Evolutionary conservation across 1,140 invertebrate species (phyloP).

Genomic region (Drosophila kanapiae): DNA sequence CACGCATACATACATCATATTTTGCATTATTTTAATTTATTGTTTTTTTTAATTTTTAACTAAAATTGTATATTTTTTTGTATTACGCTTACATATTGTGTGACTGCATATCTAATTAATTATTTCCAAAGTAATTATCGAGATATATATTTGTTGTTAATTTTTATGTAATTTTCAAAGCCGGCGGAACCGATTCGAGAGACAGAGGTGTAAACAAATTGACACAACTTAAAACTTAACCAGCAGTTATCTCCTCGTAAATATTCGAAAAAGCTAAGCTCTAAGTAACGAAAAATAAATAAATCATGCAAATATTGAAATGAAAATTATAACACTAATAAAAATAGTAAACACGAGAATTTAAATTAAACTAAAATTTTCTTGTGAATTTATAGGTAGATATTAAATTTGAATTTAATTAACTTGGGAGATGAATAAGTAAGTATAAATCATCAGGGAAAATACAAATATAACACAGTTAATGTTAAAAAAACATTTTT

Average conservation of each 20-base stretch:
- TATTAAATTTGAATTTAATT: conserved; percentile 1
- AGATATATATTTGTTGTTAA: conserved; percentile 86
- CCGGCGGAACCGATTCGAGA: conserved; percentile 91
- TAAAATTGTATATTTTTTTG: conserved; percentile 43
- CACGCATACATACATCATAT: conserved; percentile 3
- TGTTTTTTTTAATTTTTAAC: conserved; percentile 17
- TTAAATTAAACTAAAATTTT: background rate
- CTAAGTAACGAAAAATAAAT: conserved; percentile 7
- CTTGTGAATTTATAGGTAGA: conserved; percentile 1
- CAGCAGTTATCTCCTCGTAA: conserved; percentile 35
- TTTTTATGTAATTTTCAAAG: conserved; percentile 86
- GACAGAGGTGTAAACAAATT: conserved; percentile 87
- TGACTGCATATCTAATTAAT: conserved; percentile 44
- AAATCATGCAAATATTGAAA: conserved; percentile 5
- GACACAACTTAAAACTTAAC: conserved; percentile 65
- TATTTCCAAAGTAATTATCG: conserved; percentile 69
- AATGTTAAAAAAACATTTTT: background rate
- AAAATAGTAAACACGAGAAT: conserved; percentile 2
- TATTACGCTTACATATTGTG: conserved; percentile 13
- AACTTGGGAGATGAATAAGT: conserved; percentile 1
- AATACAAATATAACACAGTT: background rate
- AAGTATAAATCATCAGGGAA: conserved; percentile 8
- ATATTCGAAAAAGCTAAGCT: conserved; percentile 16
- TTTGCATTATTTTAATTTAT: background rate
- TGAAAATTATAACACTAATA: conserved; percentile 13